Evolutionary conservation across 1,140 invertebrate species (phyloP), one percentile per base, ranked within the genome.

Genomic region (Drosophila neocordata): DNA sequence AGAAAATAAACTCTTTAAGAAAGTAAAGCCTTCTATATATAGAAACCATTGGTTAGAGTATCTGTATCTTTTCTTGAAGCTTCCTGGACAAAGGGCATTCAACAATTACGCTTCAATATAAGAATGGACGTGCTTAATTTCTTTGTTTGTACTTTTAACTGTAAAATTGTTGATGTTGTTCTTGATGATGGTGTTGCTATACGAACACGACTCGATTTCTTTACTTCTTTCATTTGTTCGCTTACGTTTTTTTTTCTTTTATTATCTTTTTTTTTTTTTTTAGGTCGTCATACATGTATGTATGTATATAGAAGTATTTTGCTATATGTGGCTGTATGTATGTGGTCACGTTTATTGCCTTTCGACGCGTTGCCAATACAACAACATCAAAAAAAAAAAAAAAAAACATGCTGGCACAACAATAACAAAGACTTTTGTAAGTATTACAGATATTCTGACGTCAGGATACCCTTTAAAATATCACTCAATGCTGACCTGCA

Each of bases 321-420:
- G 22, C 0, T 44, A 2, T 18, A 2, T 8, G 1, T 15, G 4
- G 24, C 3, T 44, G 35, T 60, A 67, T 71, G 69, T 59, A 62
- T 72, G 73, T 53, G 69, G 59, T 64, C 59, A 67, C 58, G 73
- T 75, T 75, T 75, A 75, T 75, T 75, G 73, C 60, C 73, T 72
- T 75, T 75, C 59, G 59, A 75, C 63, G 73, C 73, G 66, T 71
- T 71, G 63, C 69, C 73, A 75, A 75, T 75, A 75, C 69, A 60
- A 44, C 65, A 68, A 44, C 64, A 52, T 35, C 55, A 66, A 15
- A 35, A 52, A 24, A 41, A 37, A 24, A 41, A 37, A 13, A 31
- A 58, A 58, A 58, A 37, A 31, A 5, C 27, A 31, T 58, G 56
- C 56, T 58, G 56, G 20, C 56, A 18, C 35, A 52, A 52, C 68